Percentiles rank a stretch among this genome's conserved stretches.
Conservation (phyloP, 2,797 vertebrate genomes). For the Phoeniculus purpureus region DNA sequence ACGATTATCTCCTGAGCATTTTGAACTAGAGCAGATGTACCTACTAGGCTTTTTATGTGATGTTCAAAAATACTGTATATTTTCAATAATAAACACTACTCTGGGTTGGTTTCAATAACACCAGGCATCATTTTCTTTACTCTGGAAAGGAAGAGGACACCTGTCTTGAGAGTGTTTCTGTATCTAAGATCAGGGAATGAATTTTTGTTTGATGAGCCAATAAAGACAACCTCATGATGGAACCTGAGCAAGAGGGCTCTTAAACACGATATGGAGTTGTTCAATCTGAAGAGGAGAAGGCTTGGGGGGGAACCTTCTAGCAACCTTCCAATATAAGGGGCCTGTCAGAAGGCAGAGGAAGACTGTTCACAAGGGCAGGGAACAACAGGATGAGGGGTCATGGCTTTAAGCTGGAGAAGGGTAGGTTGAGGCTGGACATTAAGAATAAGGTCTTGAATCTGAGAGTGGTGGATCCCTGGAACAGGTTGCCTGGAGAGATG, state of each 20-base stretch:
- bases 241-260: neutral
- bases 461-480: no score
- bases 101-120: conserved; percentile 68
- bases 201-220: neutral
- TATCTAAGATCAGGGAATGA: neutral
- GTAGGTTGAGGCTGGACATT: no score
- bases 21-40: conserved; percentile 38
- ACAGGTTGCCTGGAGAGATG: no score
- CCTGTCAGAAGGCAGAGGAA: no score
- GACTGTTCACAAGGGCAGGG: no score
- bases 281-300: no score
- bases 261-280: neutral
- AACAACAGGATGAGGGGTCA: no score
- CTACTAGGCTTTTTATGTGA: conserved; percentile 68
- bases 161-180: neutral
- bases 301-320: no score
- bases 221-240: neutral
- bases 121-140: neutral
- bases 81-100: conserved; percentile 75
- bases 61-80: conserved; percentile 71
- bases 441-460: no score
- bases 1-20: conserved; percentile 29
- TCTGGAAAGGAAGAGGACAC: neutral
- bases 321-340: no score
- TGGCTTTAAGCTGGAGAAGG: no score